A percentile compares a stretch with the other conserved stretches of the same genome.
phyloP scores from a whole-genome alignment of 2,113 vertebrate genomes.

The Otocyon megalotis region DNA sequence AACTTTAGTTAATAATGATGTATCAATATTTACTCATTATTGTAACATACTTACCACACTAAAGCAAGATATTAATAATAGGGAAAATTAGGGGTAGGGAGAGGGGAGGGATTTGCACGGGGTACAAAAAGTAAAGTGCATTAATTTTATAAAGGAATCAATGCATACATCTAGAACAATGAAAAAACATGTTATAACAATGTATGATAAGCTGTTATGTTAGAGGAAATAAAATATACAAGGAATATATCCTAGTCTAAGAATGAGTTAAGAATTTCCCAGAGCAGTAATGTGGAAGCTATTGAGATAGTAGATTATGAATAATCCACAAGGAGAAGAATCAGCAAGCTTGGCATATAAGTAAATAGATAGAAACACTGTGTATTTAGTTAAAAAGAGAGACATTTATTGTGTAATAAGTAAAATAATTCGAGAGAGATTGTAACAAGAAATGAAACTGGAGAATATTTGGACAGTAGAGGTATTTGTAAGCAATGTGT shows the following conservation, averaged over 20 bases:
- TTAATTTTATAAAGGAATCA: background rate
- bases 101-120: background rate
- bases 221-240: background rate
- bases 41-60: background rate
- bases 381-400: background rate
- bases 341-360: background rate
- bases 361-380: background rate
- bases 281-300: background rate
- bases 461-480: background rate
- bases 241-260: background rate
- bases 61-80: background rate
- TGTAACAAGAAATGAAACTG: background rate
- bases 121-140: background rate
- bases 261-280: background rate
- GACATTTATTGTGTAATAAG: background rate
- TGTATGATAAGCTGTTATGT: background rate
- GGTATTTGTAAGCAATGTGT: background rate
- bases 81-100: background rate
- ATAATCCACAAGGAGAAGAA: background rate
- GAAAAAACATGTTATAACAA: background rate
- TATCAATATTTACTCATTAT: background rate
- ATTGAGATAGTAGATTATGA: background rate
- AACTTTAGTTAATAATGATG: background rate
- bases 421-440: background rate
- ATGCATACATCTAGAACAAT: background rate